Percentiles rank a stretch among this genome's conserved stretches.
phyloP scores from a whole-genome alignment of 2,888 invertebrate genomes.

The Morinoia aosen region DNA sequence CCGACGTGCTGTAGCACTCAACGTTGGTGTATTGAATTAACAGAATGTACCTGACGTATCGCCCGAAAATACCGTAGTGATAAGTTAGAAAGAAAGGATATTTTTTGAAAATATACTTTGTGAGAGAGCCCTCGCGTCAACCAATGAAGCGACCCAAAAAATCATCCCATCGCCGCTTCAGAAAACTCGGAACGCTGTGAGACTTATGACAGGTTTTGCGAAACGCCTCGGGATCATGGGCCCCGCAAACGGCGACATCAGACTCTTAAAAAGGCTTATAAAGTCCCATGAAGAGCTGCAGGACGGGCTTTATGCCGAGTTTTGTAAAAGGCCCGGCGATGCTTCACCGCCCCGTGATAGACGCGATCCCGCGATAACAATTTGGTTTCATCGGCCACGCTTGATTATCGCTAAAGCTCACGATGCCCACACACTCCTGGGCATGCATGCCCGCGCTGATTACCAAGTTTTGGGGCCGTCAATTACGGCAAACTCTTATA shows the following conservation, averaged over 20 bases:
- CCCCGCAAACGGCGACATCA: neutral
- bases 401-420: slow-evolving; percentile 48
- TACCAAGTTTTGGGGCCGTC: slow-evolving; percentile 11
- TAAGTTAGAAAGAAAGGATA: too few relatives aligned
- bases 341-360: slow-evolving; percentile 23
- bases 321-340: slow-evolving; percentile 36
- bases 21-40: too few relatives aligned
- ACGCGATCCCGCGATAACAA: slow-evolving; percentile 40
- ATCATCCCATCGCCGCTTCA: neutral
- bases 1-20: too few relatives aligned
- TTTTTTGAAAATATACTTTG: too few relatives aligned
- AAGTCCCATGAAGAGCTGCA: slow-evolving; percentile 12
- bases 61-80: too few relatives aligned
- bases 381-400: slow-evolving; percentile 47
- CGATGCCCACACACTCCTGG: slow-evolving; percentile 2
- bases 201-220: neutral
- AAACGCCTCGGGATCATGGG: neutral
- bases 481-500: slow-evolving; percentile 1
- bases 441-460: neutral
- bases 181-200: neutral
- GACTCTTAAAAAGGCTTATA: neutral
- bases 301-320: slow-evolving; percentile 9
- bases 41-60: too few relatives aligned
- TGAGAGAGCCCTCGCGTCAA: too few relatives aligned
- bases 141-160: neutral